A percentile compares a stretch with the other conserved stretches of the same genome.
phyloP scores from a whole-genome alignment of 2,888 invertebrate genomes.

The Leucophenga montana region DNA sequence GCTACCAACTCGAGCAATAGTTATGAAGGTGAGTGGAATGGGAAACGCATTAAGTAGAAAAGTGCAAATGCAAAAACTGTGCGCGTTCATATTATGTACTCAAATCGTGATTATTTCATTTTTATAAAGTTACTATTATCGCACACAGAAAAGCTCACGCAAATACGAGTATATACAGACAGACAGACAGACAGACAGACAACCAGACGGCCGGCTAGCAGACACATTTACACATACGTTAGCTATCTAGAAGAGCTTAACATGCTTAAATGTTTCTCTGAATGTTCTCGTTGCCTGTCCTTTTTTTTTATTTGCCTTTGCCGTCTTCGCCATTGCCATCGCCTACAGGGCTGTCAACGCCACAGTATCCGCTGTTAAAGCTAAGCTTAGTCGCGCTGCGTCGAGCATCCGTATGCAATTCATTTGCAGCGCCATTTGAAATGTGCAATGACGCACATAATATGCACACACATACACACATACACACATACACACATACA shows the following conservation, averaged over 20 bases:
- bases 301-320: neutral
- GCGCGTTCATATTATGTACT: neutral
- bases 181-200: neutral
- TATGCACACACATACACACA: neutral
- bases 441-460: conserved; percentile 22
- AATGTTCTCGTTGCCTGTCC: neutral
- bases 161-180: neutral
- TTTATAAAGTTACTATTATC: neutral
- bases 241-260: too few relatives aligned
- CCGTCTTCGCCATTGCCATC: neutral
- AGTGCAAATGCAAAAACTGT: too few relatives aligned
- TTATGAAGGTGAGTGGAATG: neutral
- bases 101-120: conserved; percentile 4
- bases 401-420: conserved; percentile 4
- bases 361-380: neutral
- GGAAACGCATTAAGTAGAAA: too few relatives aligned
- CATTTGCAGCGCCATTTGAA: conserved; percentile 16
- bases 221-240: neutral
- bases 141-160: neutral
- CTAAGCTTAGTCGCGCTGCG: neutral
- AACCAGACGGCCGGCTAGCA: too few relatives aligned
- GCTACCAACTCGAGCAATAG: too few relatives aligned
- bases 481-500: neutral
- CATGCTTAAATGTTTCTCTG: neutral
- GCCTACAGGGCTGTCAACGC: too few relatives aligned